Conservation (phyloP, 2,888 invertebrate genomes). For the Physocephala rufipes region DNA sequence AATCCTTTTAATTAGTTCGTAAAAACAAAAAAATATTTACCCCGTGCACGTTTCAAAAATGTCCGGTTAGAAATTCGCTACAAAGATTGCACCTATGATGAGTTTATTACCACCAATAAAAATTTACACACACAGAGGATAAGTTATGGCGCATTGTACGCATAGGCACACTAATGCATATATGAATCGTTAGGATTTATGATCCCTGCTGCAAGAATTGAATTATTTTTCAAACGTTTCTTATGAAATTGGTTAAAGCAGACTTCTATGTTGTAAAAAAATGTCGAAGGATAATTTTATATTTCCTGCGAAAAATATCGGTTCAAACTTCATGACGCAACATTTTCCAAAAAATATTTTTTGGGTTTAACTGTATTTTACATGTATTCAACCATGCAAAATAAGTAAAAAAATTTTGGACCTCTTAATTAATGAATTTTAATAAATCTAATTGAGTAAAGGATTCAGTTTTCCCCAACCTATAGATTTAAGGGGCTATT, state of each 20-base stretch:
- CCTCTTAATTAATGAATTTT: background rate
- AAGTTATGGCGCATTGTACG: background rate
- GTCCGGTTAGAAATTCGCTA: too few relatives aligned
- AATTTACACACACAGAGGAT: background rate
- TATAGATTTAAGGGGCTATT: background rate
- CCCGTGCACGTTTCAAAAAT: too few relatives aligned
- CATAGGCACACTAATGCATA: background rate
- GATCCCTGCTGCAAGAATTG: too few relatives aligned
- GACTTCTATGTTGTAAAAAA: background rate
- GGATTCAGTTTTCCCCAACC: background rate
- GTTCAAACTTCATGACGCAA: background rate
- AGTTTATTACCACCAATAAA: too few relatives aligned
- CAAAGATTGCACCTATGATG: too few relatives aligned
- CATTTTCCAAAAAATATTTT: background rate
- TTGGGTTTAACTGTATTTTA: slow-evolving; percentile 1
- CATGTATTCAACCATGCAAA: background rate
- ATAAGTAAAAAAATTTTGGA: background rate
- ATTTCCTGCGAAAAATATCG: too few relatives aligned
- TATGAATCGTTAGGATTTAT: too few relatives aligned
- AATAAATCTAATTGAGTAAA: background rate
- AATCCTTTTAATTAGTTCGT: too few relatives aligned
- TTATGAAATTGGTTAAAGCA: background rate
- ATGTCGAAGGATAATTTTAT: background rate
- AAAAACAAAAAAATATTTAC: too few relatives aligned
- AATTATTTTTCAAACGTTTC: background rate